phyloP scores from a whole-genome alignment of 2,797 vertebrate species.

The Holocentrus rufus region DNA sequence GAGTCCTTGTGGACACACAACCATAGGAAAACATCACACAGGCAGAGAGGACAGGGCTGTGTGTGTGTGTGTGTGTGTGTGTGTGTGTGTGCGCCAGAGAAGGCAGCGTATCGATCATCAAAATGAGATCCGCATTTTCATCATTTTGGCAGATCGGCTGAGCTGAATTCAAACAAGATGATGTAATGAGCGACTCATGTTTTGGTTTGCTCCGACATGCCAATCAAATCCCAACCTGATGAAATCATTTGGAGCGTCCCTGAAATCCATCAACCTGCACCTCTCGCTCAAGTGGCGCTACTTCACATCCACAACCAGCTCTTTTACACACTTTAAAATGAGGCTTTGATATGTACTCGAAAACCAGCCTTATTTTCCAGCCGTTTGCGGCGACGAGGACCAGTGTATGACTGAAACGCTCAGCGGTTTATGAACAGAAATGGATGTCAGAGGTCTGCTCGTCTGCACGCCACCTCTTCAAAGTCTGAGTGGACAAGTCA shows the following conservation, averaged over 20 bases:
- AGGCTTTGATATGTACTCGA: not conserved
- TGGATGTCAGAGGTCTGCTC: conserved; percentile 26
- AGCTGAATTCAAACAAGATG: not conserved
- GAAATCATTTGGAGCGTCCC: not conserved
- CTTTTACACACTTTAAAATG: not conserved
- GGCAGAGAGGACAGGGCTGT: not conserved
- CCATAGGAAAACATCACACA: not conserved
- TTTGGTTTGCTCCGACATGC: not conserved
- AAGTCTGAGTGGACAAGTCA: not conserved
- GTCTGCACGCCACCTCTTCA: conserved; percentile 14
- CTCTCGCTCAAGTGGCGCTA: not conserved
- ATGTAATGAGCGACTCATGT: not conserved
- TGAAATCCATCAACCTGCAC: not conserved
- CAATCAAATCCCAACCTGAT: not conserved
- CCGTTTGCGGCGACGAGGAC: not conserved
- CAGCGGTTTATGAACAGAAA: not conserved
- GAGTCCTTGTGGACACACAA: not conserved
- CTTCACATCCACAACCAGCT: not conserved
- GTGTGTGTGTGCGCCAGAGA: too few species aligned
- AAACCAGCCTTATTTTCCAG: not conserved
- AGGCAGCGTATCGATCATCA: not conserved
- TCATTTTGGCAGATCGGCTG: not conserved
- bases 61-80: too few species aligned
- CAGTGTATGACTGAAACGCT: not conserved
- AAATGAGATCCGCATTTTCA: not conserved